Conservation (phyloP, 2,888 invertebrate species). For the Pollenia griseotomentosa region DNA sequence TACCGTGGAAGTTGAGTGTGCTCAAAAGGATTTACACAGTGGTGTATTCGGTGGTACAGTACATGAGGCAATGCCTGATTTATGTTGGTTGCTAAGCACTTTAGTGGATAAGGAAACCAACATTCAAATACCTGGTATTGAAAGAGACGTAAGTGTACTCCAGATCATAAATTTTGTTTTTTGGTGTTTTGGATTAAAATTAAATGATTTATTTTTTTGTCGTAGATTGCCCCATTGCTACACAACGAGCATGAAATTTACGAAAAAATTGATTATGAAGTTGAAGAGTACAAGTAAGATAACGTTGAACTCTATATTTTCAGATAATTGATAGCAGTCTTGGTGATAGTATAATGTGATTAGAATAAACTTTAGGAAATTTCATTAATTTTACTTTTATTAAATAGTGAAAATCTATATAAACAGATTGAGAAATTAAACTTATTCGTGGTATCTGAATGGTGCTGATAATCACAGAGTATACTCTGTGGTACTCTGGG, state of each 20-base stretch:
- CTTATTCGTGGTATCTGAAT: no score
- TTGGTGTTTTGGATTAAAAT: neutral
- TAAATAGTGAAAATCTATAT: no score
- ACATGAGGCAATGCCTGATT: conserved; percentile 95
- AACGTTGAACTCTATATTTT: conserved; percentile 61
- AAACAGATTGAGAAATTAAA: no score
- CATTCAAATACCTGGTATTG: conserved; percentile 92
- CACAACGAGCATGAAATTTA: conserved; percentile 90
- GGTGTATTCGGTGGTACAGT: conserved; percentile 98
- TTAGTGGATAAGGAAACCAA: conserved; percentile 94
- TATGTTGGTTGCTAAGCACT: conserved; percentile 93
- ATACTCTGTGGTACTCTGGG: no score
- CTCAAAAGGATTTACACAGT: conserved; percentile 96
- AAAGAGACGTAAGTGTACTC: conserved; percentile 88
- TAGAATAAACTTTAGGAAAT: no score
- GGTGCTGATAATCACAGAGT: no score
- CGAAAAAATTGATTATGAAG: conserved; percentile 93
- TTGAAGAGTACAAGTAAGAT: conserved; percentile 89
- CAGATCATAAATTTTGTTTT: conserved; percentile 7
- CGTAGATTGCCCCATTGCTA: conserved; percentile 86
- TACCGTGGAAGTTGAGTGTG: conserved; percentile 93
- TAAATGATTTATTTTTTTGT: conserved; percentile 15
- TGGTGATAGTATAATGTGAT: conserved; percentile 13
- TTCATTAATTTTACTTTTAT: no score
- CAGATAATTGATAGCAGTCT: neutral